Evolutionary conservation across 2,113 vertebrate genomes (phyloP).

Genomic region (Sinocyclocheilus anophthalmus): DNA sequence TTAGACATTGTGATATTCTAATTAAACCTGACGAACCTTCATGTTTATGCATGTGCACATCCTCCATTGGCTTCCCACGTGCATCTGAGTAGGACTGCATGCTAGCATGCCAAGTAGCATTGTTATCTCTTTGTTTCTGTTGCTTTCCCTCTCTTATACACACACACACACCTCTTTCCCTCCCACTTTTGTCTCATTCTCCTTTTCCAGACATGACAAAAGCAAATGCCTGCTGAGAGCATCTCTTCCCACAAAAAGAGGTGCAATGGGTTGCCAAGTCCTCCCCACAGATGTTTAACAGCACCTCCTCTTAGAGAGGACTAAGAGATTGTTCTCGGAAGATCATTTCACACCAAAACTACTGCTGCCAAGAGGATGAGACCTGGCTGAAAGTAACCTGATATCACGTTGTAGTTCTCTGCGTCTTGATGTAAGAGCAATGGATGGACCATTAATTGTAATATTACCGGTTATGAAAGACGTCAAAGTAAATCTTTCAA

Average conservation of each 20-base stretch:
- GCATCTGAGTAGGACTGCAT: slow-evolving; percentile 9
- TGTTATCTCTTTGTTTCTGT: slow-evolving; percentile 22
- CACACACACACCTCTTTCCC: neutral
- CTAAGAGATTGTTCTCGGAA: slow-evolving; percentile 23
- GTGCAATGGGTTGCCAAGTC: slow-evolving; percentile 21
- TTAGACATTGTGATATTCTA: slow-evolving; percentile 39
- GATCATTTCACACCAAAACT: slow-evolving; percentile 22
- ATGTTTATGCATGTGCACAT: slow-evolving; percentile 51
- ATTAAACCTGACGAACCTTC: slow-evolving; percentile 48
- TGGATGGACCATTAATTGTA: slow-evolving; percentile 25
- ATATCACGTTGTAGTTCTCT: neutral
- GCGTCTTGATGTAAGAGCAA: slow-evolving; percentile 3
- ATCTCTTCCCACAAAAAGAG: slow-evolving; percentile 18
- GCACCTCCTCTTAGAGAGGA: neutral
- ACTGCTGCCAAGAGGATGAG: slow-evolving; percentile 18
- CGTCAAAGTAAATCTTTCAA: slow-evolving; percentile 29
- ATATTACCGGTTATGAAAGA: slow-evolving; percentile 2
- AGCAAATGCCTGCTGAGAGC: neutral
- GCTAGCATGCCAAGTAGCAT: slow-evolving; percentile 25
- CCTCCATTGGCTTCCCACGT: neutral
- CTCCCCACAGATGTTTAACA: neutral
- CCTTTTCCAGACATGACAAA: neutral
- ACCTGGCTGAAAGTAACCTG: neutral
- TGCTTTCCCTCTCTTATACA: neutral
- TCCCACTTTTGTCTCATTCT: neutral